Evolutionary conservation across 2,797 vertebrate species (phyloP), one percentile per base, ranked within the genome.

Genomic region (Hephaestus fuliginosus): DNA sequence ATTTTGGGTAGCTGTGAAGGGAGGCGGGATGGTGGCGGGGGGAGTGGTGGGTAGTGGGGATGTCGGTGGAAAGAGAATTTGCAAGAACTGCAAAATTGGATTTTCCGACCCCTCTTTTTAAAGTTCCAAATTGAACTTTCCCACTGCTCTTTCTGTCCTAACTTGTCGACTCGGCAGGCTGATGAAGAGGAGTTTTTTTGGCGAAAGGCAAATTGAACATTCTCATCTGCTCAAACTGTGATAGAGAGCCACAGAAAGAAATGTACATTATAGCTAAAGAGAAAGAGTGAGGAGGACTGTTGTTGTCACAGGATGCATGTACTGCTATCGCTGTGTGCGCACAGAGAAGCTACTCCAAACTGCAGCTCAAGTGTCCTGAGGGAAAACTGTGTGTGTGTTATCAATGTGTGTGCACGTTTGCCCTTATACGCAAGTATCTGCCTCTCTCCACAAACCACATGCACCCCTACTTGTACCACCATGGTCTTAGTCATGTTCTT

Each of bases 31-130:
- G 43, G 61, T 0, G 51, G 57, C 0, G 6, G 62, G 1, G 39
- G 43, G n/a, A 46, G 5, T 10, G 11, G 17, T 30, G 28, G 12
- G 44, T 22, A 15, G 6, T 0, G 48, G 53, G 70, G 25, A 30
- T 53, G 41, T 62, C 2, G n/a, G 49, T 36, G 53, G 53, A 52
- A 69, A 46, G 53, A 57, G 52, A 84, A 89, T 91, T 82, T 92
- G 93, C 89, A 87, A 81, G 48, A 88, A 81, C 70, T 88, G 88
- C 92, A 92, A 85, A 93, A 92, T 90, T 92, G 88, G 80, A 93
- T 93, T 94, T 93, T 88, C 64, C 79, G 73, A 62, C 52, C 75
- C 51, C 49, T 76, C 51, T 73, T 89, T 80, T 78, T 71, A 70
- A 82, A 88, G 83, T 80, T 90, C 48, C 1, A 18, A 83, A 86